A percentile compares a stretch with the other conserved stretches of the same genome.
These are phyloP conservation scores for Macropus fuliginosus DNA, from an alignment of 2,797 vertebrate genomes.

Conservation along the genomic window DNA sequence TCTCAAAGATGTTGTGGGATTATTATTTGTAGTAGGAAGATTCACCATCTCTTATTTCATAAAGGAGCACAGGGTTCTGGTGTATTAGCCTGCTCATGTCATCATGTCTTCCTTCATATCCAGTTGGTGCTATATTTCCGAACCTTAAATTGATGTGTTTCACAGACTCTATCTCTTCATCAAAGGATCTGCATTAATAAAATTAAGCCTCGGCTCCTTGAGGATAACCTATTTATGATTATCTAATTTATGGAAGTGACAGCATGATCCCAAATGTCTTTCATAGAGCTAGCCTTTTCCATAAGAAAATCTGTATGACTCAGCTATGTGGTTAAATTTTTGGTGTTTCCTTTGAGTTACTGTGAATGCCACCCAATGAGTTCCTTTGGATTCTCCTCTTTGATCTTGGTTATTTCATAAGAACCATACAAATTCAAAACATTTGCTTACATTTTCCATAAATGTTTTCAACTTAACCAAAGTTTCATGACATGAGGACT, in stretches of 20 bases:
- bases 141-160: not conserved
- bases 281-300: not conserved
- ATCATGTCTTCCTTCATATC: not conserved
- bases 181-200: not conserved
- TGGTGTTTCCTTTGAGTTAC: not conserved
- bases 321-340: not conserved
- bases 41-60: not conserved
- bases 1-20: not conserved
- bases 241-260: not conserved
- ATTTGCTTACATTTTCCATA: not conserved
- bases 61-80: not conserved
- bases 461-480: not conserved
- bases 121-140: not conserved
- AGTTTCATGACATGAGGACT: not conserved
- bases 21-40: not conserved
- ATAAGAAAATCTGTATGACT: not conserved
- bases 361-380: not conserved
- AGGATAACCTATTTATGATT: not conserved
- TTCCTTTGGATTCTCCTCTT: not conserved
- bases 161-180: not conserved
- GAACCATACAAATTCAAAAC: not conserved
- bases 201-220: not conserved
- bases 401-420: not conserved
- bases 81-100: not conserved
- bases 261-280: not conserved